Evolutionary conservation across 2,113 vertebrate species (phyloP), one percentile per base, ranked within the genome.

Genomic region (Piprites chloris): DNA sequence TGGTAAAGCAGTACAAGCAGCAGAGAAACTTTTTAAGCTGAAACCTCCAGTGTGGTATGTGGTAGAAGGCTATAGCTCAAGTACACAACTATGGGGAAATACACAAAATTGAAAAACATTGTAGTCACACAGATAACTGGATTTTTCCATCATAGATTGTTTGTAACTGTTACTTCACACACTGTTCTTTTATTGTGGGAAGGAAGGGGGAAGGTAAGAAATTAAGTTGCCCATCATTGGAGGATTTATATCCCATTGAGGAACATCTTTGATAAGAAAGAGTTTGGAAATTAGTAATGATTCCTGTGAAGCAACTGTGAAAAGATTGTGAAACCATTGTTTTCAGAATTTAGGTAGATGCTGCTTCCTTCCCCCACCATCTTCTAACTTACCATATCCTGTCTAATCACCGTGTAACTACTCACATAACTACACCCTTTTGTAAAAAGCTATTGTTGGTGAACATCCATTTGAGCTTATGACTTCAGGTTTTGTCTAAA

Each of bases 41-140:
- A 99, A 99, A 71, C 99, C 99, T 46, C 99, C 99, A 9, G 93
- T 99, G 88, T 99, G 99, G 99, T 99, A 98, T 95, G 98, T 97
- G 52, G 20, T 47, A 74, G 65, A 91, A 90, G 33, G 32, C 32
- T 80, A 47, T 68, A 87, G 35, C n/a, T 68, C 73, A 71, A 67
- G 20, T 49, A 81, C 27, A 26, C 19, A 84, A 16, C 30, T 44
- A 7, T 52, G 37, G 74, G 46, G 32, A 87, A 90, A 84, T 44
- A 46, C 6, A 62, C 1, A 1, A 35, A 81, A 73, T 67, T 8
- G 1, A 49, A 61, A 88, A 37, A 41, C 37, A 14, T 47, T 69
- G 14, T 23, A 56, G 26, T 68, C 12, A 19, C 26, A 16, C 71
- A 23, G 41, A 44, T 87, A 56, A 58, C 20, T 91, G 32, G 28